Evolutionary conservation across 2,113 vertebrate genomes (phyloP).

Genomic region (Sterna hirundo): DNA sequence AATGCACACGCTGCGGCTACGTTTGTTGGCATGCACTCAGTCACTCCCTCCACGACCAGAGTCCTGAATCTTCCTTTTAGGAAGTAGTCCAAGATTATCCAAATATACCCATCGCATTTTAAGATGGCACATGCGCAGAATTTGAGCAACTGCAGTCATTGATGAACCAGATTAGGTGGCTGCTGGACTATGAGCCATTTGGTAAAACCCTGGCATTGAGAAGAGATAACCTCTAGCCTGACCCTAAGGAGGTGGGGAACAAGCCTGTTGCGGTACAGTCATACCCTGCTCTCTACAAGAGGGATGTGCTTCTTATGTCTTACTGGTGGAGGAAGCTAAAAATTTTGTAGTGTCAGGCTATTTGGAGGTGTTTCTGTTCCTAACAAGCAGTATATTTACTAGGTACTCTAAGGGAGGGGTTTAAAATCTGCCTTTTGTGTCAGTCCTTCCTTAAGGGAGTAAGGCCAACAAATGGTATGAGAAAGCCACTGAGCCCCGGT

Average conservation of each 20-base stretch:
- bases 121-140: not conserved
- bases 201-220: not conserved
- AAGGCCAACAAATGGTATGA: not conserved
- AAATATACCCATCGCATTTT: not conserved
- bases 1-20: not conserved
- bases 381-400: not conserved
- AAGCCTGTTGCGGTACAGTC: not conserved
- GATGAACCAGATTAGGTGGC: not conserved
- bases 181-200: not conserved
- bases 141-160: not conserved
- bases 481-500: not conserved
- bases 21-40: not conserved
- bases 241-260: not conserved
- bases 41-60: not conserved
- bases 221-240: not conserved
- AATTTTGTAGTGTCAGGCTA: not conserved
- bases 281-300: not conserved
- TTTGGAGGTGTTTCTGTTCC: not conserved
- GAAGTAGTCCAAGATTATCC: not conserved
- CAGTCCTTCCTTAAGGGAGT: not conserved
- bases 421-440: not conserved
- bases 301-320: not conserved
- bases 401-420: not conserved
- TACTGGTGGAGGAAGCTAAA: not conserved
- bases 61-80: not conserved